Base-by-base conservation (phyloP, 2,797 vertebrate species). In the Acrocephalus scirpaceus region DNA sequence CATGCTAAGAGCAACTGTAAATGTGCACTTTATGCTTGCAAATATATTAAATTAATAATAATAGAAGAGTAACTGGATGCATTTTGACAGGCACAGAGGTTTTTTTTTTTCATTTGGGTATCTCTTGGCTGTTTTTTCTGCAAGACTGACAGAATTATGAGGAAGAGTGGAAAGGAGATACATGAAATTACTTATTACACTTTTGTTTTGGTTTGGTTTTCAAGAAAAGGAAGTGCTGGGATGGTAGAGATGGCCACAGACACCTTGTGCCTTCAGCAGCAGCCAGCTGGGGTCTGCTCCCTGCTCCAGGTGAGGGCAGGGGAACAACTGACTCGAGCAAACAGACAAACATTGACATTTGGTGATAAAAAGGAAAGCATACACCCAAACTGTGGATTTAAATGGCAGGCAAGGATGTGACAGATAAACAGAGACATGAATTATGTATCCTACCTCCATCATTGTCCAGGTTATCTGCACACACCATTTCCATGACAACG, bases 401-500 rank as follows among this genome's bases (percentile, higher is more conserved):
- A 93, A 57, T n/a, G 47, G 60, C 54, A 64, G 74, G 67, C 58
- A 57, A 80, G 70, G 45, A 86, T 61, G 67, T 90, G 69, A 92
- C 47, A 88, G 77, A 75, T 30, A 73, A 91, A 78, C 19, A 86
- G 13, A 85, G 19, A 29, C 18, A 85, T 69, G 90, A 89, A 75
- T 84, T 38, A 80, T 73, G 96, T 92, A 89, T 91, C 57, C 13
- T 98, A 99, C 99, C 99, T 98, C 98, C 99, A 95, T 99, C 99
- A 77, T 99, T 99, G 98, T 99, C 99, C 96, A 98, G 97, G 98
- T 98, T 99, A 98, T 99, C 99, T 92, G 98, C 98, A 97, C 99
- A 99, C 97, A 99, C 98, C 98, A 99, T 99, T 98, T 99, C 99
- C 99, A 99, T 99, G 98, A 99, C 98, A 95, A 99, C 95, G 44